These are phyloP conservation scores for Sapajus apella DNA, from an alignment of 2,113 vertebrate genomes.

Conservation along the genomic window DNA sequence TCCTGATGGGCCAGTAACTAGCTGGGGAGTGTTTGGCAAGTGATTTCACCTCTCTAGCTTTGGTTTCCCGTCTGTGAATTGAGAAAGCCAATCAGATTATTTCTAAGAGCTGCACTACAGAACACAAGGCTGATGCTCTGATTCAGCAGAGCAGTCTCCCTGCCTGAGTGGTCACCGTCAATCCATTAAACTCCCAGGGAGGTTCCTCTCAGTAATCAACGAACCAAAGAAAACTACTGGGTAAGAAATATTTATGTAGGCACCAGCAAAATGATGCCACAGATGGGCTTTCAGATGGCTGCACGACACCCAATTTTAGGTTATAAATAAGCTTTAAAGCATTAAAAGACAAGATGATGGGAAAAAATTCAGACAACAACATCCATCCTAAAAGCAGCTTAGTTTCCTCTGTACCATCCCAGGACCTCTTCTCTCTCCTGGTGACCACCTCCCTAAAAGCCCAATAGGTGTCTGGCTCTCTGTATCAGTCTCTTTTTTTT, in stretches of 20 bases:
- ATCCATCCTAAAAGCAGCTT: neutral
- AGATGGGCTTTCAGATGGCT: neutral
- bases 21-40: neutral
- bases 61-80: neutral
- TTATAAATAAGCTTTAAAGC: neutral
- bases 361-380: neutral
- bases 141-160: neutral
- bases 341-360: neutral
- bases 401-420: neutral
- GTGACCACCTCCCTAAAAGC: neutral
- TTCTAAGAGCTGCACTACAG: neutral
- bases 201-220: neutral
- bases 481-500: too few relatives aligned
- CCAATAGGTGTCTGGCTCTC: neutral
- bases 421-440: neutral
- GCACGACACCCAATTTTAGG: neutral
- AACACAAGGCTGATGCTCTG: neutral
- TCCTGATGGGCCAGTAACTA: neutral
- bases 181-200: neutral
- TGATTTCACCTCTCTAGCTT: neutral
- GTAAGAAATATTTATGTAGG: neutral
- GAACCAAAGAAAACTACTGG: neutral
- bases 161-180: rapidly evolving
- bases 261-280: neutral
- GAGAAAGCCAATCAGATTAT: neutral